phyloP scores from a whole-genome alignment of 2,797 vertebrate genomes.

The Dromococcyx pavoninus region DNA sequence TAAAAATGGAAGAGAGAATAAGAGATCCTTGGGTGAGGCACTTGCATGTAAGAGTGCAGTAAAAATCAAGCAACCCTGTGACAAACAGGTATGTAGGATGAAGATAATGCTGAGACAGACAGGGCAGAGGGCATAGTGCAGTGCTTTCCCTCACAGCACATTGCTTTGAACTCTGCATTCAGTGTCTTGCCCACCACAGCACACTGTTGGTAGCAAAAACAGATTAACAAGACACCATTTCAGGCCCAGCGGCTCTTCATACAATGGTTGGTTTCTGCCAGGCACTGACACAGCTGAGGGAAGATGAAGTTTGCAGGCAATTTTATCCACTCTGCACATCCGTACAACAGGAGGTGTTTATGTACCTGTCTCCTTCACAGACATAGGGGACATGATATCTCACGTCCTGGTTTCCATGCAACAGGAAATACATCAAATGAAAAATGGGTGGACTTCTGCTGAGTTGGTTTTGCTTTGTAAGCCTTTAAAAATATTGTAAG shows the following conservation, averaged over 20 bases:
- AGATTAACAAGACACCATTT: not conserved
- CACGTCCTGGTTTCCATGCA: not conserved
- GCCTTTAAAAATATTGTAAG: not conserved
- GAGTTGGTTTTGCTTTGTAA: not conserved
- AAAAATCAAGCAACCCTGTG: not conserved
- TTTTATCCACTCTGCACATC: not conserved
- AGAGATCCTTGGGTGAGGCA: not conserved
- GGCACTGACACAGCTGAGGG: not conserved
- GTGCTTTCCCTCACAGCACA: not conserved
- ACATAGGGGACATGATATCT: not conserved
- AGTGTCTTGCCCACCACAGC: no score
- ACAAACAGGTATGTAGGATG: not conserved
- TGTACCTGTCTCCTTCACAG: not conserved
- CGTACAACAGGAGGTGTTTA: not conserved
- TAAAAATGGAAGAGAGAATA: not conserved
- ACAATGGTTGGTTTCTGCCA: not conserved
- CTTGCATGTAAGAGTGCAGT: not conserved
- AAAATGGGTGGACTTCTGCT: not conserved
- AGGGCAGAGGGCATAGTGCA: accelerated
- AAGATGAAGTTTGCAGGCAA: not conserved
- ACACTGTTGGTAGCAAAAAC: not conserved
- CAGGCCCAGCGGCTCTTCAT: not conserved
- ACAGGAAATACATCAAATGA: not conserved
- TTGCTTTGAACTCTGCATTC: not conserved
- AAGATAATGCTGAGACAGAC: not conserved